Conservation (phyloP, 2,113 vertebrate genomes). For the Chunga burmeisteri region DNA sequence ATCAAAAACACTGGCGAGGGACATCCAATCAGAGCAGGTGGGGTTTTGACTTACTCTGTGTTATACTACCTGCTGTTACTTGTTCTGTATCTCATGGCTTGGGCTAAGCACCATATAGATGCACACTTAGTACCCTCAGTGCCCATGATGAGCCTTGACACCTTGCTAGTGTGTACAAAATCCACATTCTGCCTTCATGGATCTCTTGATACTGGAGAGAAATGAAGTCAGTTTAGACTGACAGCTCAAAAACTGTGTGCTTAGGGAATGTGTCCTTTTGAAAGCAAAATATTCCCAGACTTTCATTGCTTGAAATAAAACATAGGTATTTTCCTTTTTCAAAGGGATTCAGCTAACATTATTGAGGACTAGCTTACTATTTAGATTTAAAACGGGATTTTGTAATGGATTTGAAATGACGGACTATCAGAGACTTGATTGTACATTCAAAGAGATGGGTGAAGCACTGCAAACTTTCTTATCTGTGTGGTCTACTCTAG, state of each 20-base stretch:
- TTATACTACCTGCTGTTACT: background rate
- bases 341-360: background rate
- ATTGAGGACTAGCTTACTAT: background rate
- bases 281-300: background rate
- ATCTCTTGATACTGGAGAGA: background rate
- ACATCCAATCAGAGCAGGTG: background rate
- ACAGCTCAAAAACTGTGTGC: background rate
- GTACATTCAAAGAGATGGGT: background rate
- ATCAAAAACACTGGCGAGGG: background rate
- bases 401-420: background rate
- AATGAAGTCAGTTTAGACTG: background rate
- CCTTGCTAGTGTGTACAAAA: background rate
- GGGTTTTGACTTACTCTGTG: background rate
- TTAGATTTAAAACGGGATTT: background rate
- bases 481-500: background rate
- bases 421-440: background rate
- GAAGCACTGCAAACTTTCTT: background rate
- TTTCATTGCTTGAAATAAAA: background rate
- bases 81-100: background rate
- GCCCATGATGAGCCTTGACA: background rate
- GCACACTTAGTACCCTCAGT: background rate
- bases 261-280: background rate
- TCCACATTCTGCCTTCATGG: background rate
- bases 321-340: background rate
- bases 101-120: rapidly evolving